Base-by-base conservation (phyloP, 1,140 invertebrate genomes). In the Stratiolaelaps scimitus region DNA sequence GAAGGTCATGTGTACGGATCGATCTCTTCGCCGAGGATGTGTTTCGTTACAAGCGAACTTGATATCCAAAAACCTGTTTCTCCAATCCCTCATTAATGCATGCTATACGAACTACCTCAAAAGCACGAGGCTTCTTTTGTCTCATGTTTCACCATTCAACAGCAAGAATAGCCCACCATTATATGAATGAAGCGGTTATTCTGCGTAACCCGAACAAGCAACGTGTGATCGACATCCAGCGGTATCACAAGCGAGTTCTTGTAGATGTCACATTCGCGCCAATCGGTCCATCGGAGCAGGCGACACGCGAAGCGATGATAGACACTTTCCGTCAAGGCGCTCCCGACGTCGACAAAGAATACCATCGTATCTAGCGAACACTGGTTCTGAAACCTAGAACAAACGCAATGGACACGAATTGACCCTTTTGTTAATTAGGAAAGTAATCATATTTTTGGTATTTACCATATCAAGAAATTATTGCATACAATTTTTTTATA, bases 311-410 rank as follows among this genome's bases (percentile, higher is more conserved):
- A 60, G 15, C 53, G 53, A 34, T 60, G 53, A 23, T 29, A 60
- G 15, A 60, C 53, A 26, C 53, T 60, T 26, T 60, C 53, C 26
- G 53, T 60, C 53, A 60, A 23, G n/a, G 53, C 26, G 20, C 15
- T 60, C 15, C 53, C 53, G 17, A 60, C 34, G 20, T 60, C 53
- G 17, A 60, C 53, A 60, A 60, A 60, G 10, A 60, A 60, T 2
- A 60, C 53, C 53, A 60, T 60, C 20, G 53, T 60, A 34, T 60
- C 53, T 34, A 60, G 17, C 26, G 53, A 60, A 60, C 53, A 60
- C 34, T 60, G 53, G 15, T 26, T 20, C 23, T 60, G 53, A 34
- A 60, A 60, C 20, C 53, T 60, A 23, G 26, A 48, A 48, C 2
- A 23, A 60, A 23, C 34, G 13, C 2, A 17, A 48, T 23, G 5